A percentile compares a stretch with the other conserved stretches of the same genome.
Evolutionary conservation across 2,888 invertebrate species (phyloP).

Genomic region (Limnephilus rhombicus): DNA sequence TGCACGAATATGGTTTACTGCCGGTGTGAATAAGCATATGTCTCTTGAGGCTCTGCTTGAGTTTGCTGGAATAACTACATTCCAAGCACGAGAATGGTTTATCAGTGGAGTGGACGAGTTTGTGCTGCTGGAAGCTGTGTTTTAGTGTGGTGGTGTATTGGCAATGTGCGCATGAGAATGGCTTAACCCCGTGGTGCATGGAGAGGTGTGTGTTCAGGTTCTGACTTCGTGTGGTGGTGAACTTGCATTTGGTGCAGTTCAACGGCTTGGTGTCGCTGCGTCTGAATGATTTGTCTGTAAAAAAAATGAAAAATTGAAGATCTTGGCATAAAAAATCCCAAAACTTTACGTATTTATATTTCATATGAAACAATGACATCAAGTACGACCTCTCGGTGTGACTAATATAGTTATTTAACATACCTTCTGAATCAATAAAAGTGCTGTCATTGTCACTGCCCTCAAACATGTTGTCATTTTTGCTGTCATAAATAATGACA

Average conservation of each 20-base stretch:
- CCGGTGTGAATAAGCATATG: background rate
- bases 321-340: background rate
- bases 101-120: background rate
- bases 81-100: background rate
- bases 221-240: background rate
- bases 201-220: background rate
- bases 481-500: background rate
- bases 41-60: background rate
- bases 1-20: background rate
- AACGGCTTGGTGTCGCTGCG: background rate
- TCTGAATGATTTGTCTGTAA: background rate
- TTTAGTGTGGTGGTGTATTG: background rate
- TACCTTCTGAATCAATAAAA: background rate
- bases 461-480: background rate
- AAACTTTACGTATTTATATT: too few species aligned
- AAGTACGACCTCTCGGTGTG: too few species aligned
- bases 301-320: background rate
- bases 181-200: background rate
- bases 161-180: background rate
- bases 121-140: background rate
- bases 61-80: background rate
- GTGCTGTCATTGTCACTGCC: background rate
- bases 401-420: background rate
- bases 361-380: too few species aligned
- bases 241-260: background rate